A percentile compares a stretch with the other conserved stretches of the same genome.
Conservation (phyloP, 2,113 vertebrate genomes). For the Lophura nycthemera region DNA sequence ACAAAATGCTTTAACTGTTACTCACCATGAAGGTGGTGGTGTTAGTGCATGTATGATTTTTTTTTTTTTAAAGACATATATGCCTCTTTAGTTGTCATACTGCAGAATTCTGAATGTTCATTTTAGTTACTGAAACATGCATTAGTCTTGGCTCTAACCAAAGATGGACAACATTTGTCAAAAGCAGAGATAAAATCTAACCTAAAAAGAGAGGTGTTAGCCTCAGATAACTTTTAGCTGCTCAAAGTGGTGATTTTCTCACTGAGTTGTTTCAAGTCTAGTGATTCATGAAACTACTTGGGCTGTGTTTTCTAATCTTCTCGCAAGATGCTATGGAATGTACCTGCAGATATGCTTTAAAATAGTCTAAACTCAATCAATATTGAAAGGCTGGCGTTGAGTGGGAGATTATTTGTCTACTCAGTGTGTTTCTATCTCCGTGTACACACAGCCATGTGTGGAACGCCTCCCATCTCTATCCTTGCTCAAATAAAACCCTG, state of each 20-base stretch:
- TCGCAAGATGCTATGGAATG: neutral
- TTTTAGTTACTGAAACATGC: neutral
- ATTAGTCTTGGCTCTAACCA: neutral
- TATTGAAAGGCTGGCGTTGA: neutral
- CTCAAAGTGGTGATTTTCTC: neutral
- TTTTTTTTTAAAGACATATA: neutral
- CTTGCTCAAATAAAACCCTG: slow-evolving; percentile 38
- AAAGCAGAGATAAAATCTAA: neutral
- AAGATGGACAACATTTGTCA: neutral
- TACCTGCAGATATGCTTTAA: slow-evolving; percentile 3
- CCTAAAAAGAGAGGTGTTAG: neutral
- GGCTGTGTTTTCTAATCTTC: neutral
- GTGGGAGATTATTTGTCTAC: neutral
- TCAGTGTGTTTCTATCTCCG: neutral
- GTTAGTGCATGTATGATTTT: neutral
- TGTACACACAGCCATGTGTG: slow-evolving; percentile 15
- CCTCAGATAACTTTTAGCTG: neutral
- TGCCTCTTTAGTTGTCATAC: neutral
- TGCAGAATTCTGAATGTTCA: neutral
- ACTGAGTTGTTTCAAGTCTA: neutral
- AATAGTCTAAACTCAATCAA: neutral
- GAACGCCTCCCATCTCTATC: neutral
- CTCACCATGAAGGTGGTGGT: neutral
- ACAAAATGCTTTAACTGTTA: neutral
- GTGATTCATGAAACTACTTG: neutral